Evolutionary conservation across 2,888 invertebrate species (phyloP).

Genomic region (Ormia ochracea): DNA sequence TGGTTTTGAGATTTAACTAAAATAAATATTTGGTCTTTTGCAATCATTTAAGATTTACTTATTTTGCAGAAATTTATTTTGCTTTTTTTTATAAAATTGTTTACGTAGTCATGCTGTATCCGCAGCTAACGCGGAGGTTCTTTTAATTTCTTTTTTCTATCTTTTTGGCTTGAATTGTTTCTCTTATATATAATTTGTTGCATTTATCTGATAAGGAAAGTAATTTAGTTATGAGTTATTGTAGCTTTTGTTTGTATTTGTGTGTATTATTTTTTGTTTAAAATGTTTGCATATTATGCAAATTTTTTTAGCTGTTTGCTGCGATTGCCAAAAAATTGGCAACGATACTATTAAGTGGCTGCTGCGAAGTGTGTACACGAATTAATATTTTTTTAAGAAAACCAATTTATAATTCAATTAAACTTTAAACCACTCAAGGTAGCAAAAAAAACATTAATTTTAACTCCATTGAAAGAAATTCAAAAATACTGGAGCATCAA

Average conservation of each 20-base stretch:
- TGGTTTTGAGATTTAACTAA: not conserved
- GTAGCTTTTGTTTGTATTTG: not conserved
- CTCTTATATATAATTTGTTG: not conserved
- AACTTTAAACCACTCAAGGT: too few species aligned
- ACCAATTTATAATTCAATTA: too few species aligned
- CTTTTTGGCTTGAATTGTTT: not conserved
- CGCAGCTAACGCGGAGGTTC: not conserved
- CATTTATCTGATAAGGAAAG: slow-evolving; percentile 31
- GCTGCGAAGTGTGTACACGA: not conserved
- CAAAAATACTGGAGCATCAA: too few species aligned
- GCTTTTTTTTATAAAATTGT: slow-evolving; percentile 36
- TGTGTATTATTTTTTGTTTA: not conserved
- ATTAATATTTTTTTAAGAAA: not conserved
- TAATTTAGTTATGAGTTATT: slow-evolving; percentile 22
- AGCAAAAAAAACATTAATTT: too few species aligned
- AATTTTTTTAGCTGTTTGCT: not conserved
- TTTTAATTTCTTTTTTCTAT: slow-evolving; percentile 5
- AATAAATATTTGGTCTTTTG: too few species aligned
- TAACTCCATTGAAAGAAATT: too few species aligned
- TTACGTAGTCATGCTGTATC: slow-evolving; percentile 19
- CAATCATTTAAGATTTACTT: not conserved
- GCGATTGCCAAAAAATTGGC: not conserved
- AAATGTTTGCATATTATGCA: slow-evolving; percentile 11
- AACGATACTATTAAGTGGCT: not conserved
- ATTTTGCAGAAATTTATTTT: not conserved